Evolutionary conservation across 2,113 vertebrate genomes (phyloP).

Genomic region (Sakesphorus luctuosus): DNA sequence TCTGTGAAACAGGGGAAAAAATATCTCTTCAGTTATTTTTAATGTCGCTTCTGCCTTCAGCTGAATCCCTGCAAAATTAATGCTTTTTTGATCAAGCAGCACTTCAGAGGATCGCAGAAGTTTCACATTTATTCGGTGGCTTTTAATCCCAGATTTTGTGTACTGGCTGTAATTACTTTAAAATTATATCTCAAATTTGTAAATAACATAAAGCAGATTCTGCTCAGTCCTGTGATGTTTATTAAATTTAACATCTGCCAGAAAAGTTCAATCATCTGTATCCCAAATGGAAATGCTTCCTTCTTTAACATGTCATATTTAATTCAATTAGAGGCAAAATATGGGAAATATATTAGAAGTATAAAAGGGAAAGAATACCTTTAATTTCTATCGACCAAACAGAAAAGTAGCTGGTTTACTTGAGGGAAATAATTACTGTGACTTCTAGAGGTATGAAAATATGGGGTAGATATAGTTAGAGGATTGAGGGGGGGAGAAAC

Average conservation of each 20-base stretch:
- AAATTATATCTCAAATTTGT: constrained; percentile 33
- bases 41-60: not conserved
- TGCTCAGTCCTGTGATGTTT: not conserved
- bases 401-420: not conserved
- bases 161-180: constrained; percentile 4
- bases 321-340: constrained; percentile 24
- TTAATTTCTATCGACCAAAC: not conserved
- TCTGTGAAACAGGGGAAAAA: not conserved
- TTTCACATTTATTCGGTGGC: not conserved
- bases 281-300: not conserved
- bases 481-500: not conserved
- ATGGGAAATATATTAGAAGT: not conserved
- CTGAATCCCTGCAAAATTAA: constrained; percentile 38
- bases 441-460: not conserved
- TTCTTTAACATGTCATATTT: not conserved
- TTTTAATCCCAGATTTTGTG: constrained; percentile 39
- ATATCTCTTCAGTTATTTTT: not conserved
- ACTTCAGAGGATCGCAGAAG: constrained; percentile 33
- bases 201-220: not conserved
- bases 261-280: constrained; percentile 11
- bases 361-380: not conserved
- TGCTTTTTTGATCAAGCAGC: constrained; percentile 17
- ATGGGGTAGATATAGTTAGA: not conserved
- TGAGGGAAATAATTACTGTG: not conserved
- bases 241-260: constrained; percentile 23